phyloP scores from a whole-genome alignment of 2,888 invertebrate species.

The Agriopis marginaria region DNA sequence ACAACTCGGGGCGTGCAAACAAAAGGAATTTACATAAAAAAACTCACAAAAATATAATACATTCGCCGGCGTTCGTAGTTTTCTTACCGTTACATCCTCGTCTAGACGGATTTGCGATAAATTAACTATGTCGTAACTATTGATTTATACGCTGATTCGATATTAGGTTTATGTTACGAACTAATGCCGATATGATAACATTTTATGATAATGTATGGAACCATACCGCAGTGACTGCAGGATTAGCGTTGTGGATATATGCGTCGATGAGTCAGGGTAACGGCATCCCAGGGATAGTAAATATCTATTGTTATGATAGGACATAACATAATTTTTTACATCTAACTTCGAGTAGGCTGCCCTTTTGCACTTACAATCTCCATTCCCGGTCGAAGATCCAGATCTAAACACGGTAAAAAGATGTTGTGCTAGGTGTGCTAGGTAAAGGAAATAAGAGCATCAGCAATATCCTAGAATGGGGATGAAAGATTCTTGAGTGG shows the following conservation, averaged over 20 bases:
- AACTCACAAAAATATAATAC: slow-evolving; percentile 28
- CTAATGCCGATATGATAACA: slow-evolving; percentile 38
- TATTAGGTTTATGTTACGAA: slow-evolving; percentile 43
- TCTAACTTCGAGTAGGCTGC: neutral
- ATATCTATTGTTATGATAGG: slow-evolving; percentile 11
- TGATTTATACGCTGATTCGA: slow-evolving; percentile 51
- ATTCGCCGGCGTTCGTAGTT: slow-evolving; percentile 14
- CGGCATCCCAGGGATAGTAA: slow-evolving; percentile 19
- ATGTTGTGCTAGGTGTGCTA: neutral
- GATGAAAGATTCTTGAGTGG: too few relatives aligned
- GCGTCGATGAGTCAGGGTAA: slow-evolving; percentile 18
- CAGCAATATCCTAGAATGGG: too few relatives aligned
- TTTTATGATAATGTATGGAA: slow-evolving; percentile 36
- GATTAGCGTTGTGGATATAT: slow-evolving; percentile 14
- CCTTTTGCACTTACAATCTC: neutral
- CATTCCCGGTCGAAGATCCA: neutral
- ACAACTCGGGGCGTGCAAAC: slow-evolving; percentile 39
- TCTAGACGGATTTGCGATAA: slow-evolving; percentile 37
- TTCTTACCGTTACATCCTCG: slow-evolving; percentile 26
- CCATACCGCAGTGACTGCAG: slow-evolving; percentile 20
- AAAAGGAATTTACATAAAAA: slow-evolving; percentile 40
- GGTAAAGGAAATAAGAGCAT: neutral
- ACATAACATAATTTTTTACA: slow-evolving; percentile 4
- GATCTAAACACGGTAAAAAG: neutral
- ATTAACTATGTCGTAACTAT: slow-evolving; percentile 45